Evolutionary conservation across 2,113 vertebrate species (phyloP), one percentile per base, ranked within the genome.

Genomic region (Pluvianellus socialis): DNA sequence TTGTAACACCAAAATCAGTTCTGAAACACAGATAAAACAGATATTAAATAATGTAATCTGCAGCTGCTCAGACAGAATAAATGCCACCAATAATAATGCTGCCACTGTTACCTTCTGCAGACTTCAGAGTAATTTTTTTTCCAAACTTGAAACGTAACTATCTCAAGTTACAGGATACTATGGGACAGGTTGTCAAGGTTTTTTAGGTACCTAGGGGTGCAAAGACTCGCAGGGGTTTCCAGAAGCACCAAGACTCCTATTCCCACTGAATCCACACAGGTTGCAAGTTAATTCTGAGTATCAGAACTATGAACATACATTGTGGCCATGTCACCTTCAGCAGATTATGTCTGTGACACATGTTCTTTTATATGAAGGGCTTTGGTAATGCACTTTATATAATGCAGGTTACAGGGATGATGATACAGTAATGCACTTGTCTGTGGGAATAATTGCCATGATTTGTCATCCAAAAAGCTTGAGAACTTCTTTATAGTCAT

Each of bases 11-110:
- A 89, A 82, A 95, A 97, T 95, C 94, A 86, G 89, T 92, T 94
- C 94, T 91, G 87, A 95, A 97, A 96, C 92, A 94, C 55, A 88
- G 91, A 91, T 95, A 95, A 97, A 97, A 97, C 65, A 97, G 83
- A 95, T 83, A 96, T 95, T 97, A 97, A 97, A 96, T 96, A 92
- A 95, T 72, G 67, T 90, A 83, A 96, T 90, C 71, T 66, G 66
- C 88, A 95, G 91, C 74, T 74, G 90, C 91, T 96, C 53, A 15
- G 67, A 76, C 44, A 88, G n/a, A 89, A 79, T 88, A 94, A 96
- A 86, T 88, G 89, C 58, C 67, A 90, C 89, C 33, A 81, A 63
- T 84, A 94, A 94, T 81, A 95, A 96, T 28, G 11, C 50, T 88
- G 59, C 59, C 38, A 32, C n/a, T 56, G 55, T 55, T 94, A 38